Evolutionary conservation across 2,113 vertebrate species (phyloP), one percentile per base, ranked within the genome.

Genomic region (Lophochroa leadbeateri): DNA sequence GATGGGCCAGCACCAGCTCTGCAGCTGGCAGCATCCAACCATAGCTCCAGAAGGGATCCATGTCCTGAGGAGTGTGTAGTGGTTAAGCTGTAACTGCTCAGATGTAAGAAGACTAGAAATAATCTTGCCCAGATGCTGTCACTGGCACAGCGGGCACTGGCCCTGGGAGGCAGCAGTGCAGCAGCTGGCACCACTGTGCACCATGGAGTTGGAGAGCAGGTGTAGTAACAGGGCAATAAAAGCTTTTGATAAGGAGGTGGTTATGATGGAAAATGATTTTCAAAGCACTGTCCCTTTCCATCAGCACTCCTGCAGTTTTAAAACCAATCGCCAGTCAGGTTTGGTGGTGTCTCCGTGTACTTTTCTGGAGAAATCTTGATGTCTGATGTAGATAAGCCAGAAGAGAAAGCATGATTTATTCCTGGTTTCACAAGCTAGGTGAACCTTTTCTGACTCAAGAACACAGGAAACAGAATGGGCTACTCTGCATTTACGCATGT

Each of bases 71-170:
- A 43, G 33, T 9, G 24, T 25, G 16, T 2, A 29, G 29, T 2
- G 5, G 63, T 31, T 20, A 33, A 49, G 43, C 27, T 1, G 27
- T 5, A 52, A 47, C 39, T 3, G 3, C 35, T 29, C 46, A 8
- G 47, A 37, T 5, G 8, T 6, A 18, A 28, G 31, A n/a, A 25
- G 29, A n/a, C 17, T 0, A 43, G 31, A 35, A 18, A 7, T 11
- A 18, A 7, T 33, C 72, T 37, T 43, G 47, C 53, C 77, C 58
- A 60, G 33, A 37, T 23, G 43, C 35, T 6, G 8, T 6, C 2
- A 8, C 5, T 1, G 6, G 55, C 71, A 79, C 9, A 35, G 31
- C 2, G 0, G 0, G 23, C 0, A 0, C 37, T 12, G 3, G 63
- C 27, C 9, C 31, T 0, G 0, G 33, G 33, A 37, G 41, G 21